Conservation (phyloP, 2,797 vertebrate genomes). For the Pangasius larnaudii region DNA sequence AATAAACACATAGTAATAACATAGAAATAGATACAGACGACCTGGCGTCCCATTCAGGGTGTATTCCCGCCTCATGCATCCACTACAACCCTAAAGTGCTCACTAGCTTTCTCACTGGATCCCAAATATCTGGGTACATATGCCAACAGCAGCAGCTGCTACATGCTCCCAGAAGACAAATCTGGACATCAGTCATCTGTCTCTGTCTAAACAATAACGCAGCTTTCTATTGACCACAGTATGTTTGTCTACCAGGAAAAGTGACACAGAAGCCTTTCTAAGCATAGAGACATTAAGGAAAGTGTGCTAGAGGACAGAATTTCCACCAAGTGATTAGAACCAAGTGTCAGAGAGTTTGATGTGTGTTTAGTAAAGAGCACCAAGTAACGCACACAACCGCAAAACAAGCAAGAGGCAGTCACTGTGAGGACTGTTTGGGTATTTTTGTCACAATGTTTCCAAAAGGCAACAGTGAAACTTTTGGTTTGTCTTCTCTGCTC, state of each 20-base stretch:
- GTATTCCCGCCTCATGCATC: not conserved
- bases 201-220: conserved; percentile 9
- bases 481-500: not conserved
- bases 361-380: not conserved
- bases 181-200: conserved; percentile 22
- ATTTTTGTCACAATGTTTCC: not conserved
- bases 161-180: not conserved
- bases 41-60: not conserved
- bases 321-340: not conserved
- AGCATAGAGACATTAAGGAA: not conserved
- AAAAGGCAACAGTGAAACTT: not conserved
- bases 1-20: not conserved
- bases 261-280: not conserved
- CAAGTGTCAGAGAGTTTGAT: not conserved
- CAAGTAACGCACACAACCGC: not conserved
- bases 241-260: not conserved
- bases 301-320: no score
- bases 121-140: not conserved
- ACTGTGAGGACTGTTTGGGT: no score
- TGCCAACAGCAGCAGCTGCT: conserved; percentile 8
- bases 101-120: not conserved
- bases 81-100: not conserved
- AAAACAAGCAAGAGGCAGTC: not conserved
- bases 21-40: not conserved
- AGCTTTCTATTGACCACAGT: not conserved